phyloP scores from a whole-genome alignment of 2,113 vertebrate genomes.

The Sebastes fasciatus region DNA sequence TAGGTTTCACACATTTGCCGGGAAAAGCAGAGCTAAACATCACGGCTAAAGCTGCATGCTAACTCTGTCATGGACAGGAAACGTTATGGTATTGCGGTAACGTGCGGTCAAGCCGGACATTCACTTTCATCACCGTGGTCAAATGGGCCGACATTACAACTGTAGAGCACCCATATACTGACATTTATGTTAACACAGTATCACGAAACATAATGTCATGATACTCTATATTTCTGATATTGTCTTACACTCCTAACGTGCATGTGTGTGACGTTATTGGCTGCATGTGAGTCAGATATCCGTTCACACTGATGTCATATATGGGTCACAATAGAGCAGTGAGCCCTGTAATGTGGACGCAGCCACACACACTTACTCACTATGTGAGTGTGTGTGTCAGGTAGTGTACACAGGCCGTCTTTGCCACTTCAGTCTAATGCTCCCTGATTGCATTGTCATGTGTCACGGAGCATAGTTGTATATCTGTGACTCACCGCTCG shows the following conservation, averaged over 20 bases:
- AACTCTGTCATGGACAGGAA: too few species aligned
- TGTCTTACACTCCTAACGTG: neutral
- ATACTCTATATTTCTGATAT: neutral
- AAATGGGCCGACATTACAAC: too few species aligned
- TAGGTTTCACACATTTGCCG: too few species aligned
- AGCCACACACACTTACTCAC: neutral
- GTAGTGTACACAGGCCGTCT: constrained; percentile 46
- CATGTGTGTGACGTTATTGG: neutral
- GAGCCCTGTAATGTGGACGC: neutral
- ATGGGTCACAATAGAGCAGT: neutral
- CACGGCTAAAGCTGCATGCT: too few species aligned
- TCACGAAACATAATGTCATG: too few species aligned
- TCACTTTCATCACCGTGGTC: too few species aligned
- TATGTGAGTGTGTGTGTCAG: constrained; percentile 16
- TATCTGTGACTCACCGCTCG: constrained; percentile 26
- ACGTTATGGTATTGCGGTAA: too few species aligned
- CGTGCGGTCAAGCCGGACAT: too few species aligned
- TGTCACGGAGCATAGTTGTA: constrained; percentile 16
- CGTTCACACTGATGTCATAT: neutral
- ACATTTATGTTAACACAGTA: too few species aligned
- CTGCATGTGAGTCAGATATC: neutral
- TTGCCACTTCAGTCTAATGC: constrained; percentile 52
- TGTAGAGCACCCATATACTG: too few species aligned
- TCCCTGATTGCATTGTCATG: constrained; percentile 7
- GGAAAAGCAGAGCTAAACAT: too few species aligned